Evolutionary conservation across 2,888 invertebrate species (phyloP).

Genomic region (Urechis unicinctus): DNA sequence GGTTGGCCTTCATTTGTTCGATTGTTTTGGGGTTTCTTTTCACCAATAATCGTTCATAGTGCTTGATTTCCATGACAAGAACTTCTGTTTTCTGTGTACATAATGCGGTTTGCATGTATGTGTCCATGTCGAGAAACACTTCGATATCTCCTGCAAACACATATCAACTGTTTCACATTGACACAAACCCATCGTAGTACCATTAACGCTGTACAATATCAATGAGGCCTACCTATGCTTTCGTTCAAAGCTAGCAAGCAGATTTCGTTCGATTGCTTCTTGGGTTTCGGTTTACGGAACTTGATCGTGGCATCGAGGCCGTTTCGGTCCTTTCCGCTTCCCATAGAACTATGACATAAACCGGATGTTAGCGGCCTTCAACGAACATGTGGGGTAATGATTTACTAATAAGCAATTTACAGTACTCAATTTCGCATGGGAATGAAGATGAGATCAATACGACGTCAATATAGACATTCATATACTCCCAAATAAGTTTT

Average conservation of each 20-base stretch:
- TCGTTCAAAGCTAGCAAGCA: conserved; percentile 44
- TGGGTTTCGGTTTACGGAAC: conserved; percentile 2
- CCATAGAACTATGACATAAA: too few species aligned
- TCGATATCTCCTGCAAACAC: conserved; percentile 32
- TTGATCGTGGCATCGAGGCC: background rate
- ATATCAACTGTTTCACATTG: background rate
- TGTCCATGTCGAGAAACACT: conserved; percentile 39
- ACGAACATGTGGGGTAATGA: too few species aligned
- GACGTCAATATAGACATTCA: too few species aligned
- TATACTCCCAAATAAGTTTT: too few species aligned
- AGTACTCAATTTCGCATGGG: too few species aligned
- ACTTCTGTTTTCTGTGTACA: conserved; percentile 43
- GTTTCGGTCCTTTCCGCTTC: background rate
- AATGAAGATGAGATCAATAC: too few species aligned
- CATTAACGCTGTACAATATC: background rate
- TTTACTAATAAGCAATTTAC: too few species aligned
- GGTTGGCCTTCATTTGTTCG: conserved; percentile 38
- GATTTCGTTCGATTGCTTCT: conserved; percentile 24
- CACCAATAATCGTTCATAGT: conserved; percentile 45
- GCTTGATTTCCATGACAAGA: conserved; percentile 45
- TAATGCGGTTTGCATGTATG: conserved; percentile 41
- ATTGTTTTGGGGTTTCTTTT: conserved; percentile 41
- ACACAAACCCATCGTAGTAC: background rate
- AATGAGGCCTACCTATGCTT: conserved; percentile 30
- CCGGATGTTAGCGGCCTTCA: too few species aligned